phyloP scores from a whole-genome alignment of 2,797 vertebrate species.

The Delichon dasypus region DNA sequence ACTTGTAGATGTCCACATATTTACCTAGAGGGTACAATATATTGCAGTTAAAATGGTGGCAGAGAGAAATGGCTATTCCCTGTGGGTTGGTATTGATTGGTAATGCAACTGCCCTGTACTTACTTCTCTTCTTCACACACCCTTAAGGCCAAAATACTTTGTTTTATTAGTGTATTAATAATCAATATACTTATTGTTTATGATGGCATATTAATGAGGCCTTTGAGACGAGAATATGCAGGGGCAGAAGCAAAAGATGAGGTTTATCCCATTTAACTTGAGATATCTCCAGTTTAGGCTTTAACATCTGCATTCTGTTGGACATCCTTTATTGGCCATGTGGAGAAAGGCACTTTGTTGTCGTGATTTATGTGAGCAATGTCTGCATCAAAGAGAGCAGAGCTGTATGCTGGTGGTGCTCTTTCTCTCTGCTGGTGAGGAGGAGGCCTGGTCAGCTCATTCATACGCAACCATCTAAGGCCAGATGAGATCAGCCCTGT shows the following conservation, averaged over 20 bases:
- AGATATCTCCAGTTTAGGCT: background rate
- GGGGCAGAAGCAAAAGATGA: background rate
- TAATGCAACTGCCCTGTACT: background rate
- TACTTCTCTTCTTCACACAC: background rate
- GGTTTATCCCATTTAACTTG: background rate
- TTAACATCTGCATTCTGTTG: background rate
- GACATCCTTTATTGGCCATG: background rate
- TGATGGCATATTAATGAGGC: slow-evolving; percentile 17
- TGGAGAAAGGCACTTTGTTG: background rate
- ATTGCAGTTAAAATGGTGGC: slow-evolving; percentile 36
- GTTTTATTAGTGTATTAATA: slow-evolving; percentile 49
- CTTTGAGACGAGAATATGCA: slow-evolving; percentile 9
- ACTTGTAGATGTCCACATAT: slow-evolving; percentile 46
- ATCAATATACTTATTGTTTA: slow-evolving; percentile 51
- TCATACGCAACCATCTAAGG: background rate
- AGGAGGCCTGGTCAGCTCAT: background rate
- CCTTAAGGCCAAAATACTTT: slow-evolving; percentile 25
- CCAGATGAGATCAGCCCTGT: background rate
- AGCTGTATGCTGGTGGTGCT: background rate
- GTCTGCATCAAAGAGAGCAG: background rate
- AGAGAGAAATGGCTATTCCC: slow-evolving; percentile 44
- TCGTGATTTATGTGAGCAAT: background rate
- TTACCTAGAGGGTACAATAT: slow-evolving; percentile 34
- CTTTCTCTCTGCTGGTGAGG: background rate
- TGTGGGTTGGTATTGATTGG: slow-evolving; percentile 52